Percentiles rank a stretch among this genome's conserved stretches.
Conservation (phyloP, 2,888 invertebrate genomes). For the Spicauda simplicius region DNA sequence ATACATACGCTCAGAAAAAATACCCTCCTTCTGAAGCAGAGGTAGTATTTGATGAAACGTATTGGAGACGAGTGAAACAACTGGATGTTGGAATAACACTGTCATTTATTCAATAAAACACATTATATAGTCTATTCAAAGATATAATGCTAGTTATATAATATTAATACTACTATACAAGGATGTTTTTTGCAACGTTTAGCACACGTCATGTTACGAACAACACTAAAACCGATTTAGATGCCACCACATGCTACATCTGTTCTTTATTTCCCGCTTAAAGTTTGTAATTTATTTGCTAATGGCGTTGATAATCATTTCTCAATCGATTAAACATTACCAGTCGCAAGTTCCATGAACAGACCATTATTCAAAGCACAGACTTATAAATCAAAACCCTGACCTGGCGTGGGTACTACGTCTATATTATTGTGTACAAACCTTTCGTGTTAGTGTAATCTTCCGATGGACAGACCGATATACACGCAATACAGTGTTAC, state of each 20-base stretch:
- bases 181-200: too few relatives aligned
- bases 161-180: too few relatives aligned
- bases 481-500: conserved; percentile 35
- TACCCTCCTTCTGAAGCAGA: too few relatives aligned
- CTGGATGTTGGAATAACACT: too few relatives aligned
- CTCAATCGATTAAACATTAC: conserved; percentile 2
- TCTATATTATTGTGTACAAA: conserved; percentile 35
- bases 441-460: conserved; percentile 36
- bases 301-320: background rate
- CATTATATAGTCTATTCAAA: too few relatives aligned
- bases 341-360: conserved; percentile 10
- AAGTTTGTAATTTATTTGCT: background rate
- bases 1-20: too few relatives aligned
- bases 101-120: too few relatives aligned
- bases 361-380: conserved; percentile 31
- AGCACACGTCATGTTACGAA: too few relatives aligned
- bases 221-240: background rate
- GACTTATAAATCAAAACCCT: conserved; percentile 32
- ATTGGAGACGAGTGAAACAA: too few relatives aligned
- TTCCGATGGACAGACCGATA: conserved; percentile 33
- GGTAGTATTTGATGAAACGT: too few relatives aligned
- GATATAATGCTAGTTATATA: too few relatives aligned
- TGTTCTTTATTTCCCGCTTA: background rate
- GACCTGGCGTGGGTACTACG: conserved; percentile 30
- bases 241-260: background rate